phyloP scores from a whole-genome alignment of 2,797 vertebrate genomes.

The Sebastes jordani region DNA sequence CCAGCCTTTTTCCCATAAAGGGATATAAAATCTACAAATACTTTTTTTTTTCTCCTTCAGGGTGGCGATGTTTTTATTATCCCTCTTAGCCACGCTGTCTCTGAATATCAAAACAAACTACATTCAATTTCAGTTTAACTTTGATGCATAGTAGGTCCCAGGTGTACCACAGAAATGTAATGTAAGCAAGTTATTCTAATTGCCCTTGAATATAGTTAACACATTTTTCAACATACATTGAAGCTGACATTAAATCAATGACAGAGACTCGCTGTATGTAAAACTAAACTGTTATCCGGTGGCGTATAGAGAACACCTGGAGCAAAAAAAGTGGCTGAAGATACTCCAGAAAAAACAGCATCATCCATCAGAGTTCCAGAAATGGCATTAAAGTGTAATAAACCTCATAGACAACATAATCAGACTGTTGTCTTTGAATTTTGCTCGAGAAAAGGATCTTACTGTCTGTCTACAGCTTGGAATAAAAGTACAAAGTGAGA shows the following conservation, averaged over 20 bases:
- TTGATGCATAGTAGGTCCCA: neutral
- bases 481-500: neutral
- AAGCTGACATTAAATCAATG: constrained; percentile 18
- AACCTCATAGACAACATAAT: neutral
- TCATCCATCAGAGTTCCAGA: neutral
- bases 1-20: neutral
- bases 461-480: neutral
- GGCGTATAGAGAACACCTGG: neutral
- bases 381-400: neutral
- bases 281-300: neutral
- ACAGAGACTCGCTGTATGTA: neutral
- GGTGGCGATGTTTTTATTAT: neutral
- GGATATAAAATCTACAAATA: constrained; percentile 10
- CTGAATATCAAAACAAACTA: constrained; percentile 17
- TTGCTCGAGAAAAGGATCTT: no score
- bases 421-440: neutral
- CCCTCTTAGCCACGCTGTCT: neutral
- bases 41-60: neutral
- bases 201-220: constrained; percentile 5
- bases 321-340: neutral
- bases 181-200: constrained; percentile 2
- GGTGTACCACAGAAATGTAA: neutral
- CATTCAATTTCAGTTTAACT: neutral
- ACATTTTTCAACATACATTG: constrained; percentile 16
- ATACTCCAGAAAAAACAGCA: neutral